Evolutionary conservation across 2,797 vertebrate species (phyloP), one percentile per base, ranked within the genome.

Genomic region (Knipowitschia caucasica): DNA sequence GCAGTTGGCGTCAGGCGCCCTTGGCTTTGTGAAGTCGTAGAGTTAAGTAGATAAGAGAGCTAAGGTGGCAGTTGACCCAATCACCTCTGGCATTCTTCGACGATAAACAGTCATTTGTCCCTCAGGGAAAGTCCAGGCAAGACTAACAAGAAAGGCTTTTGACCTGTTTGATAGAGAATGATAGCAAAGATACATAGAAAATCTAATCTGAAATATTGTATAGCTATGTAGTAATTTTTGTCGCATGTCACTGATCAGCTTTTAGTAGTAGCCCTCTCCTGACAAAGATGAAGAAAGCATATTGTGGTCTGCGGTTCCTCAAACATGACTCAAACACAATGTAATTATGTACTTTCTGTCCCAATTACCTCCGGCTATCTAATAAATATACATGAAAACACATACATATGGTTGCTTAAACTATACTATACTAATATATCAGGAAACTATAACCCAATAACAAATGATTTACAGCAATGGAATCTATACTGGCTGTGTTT

Each of bases 31-130:
- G 20, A 17, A 58, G 27, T n/a, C 43, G 8, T 14, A 55, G 35
- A 43, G 30, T 56, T n/a, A 52, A 62, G 59, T 20, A 69, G 26
- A 56, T 56, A 43, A 69, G 49, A 43, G 30, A 46, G 38, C 50
- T 56, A 29, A 53, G 64, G 58, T 66, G 53, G 44, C 42, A 57
- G 47, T 55, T 64, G 62, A 75, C 51, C 55, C 34, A 7, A 15
- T 36, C 30, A 44, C 12, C 50, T 36, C 42, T 35, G 30, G 59
- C 57, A 50, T 46, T 33, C 3, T 18, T 8, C 34, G 25, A 62
- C 30, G 26, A 15, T 55, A 45, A 26, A 33, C 39, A 35, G 29
- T 54, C 33, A 3, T 46, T 29, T 36, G 23, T 56, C 52, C 50
- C 38, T 51, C 25, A 14, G 21, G 24, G 29, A 11, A 9, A 23